A percentile compares a stretch with the other conserved stretches of the same genome.
Conservation (phyloP, 2,113 vertebrate species). For the Grantiella picta region DNA sequence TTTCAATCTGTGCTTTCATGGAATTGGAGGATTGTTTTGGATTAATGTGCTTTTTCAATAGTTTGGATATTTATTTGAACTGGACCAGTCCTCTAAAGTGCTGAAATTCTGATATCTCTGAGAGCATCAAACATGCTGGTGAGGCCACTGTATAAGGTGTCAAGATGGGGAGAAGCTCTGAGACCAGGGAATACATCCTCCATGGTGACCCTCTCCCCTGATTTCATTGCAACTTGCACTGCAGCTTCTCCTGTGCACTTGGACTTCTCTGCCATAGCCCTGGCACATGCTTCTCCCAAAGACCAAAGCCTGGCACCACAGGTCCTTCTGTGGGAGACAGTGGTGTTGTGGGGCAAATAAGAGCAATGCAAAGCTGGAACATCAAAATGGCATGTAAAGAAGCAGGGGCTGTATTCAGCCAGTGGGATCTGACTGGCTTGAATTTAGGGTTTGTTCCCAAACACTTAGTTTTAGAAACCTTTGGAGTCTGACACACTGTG, state of each 20-base stretch:
- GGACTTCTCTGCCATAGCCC: not conserved
- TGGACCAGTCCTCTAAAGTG: not conserved
- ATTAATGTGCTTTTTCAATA: not conserved
- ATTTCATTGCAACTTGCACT: not conserved
- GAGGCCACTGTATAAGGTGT: not conserved
- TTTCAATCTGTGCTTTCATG: not conserved
- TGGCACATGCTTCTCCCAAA: not conserved
- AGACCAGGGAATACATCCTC: not conserved
- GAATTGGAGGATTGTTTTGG: not conserved
- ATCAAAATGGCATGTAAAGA: not conserved
- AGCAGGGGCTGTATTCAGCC: not conserved
- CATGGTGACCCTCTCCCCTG: not conserved
- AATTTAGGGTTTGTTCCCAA: not conserved
- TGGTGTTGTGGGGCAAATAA: rapidly evolving
- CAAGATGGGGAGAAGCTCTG: not conserved
- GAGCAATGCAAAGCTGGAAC: not conserved
- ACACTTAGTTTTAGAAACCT: not conserved
- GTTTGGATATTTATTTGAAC: not conserved
- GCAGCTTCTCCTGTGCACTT: not conserved
- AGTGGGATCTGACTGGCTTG: not conserved
- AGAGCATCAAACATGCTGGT: not conserved
- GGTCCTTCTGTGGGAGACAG: not conserved
- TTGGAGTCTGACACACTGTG: not conserved
- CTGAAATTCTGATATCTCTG: not conserved
- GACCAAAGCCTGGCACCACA: rapidly evolving